phyloP scores from a whole-genome alignment of 2,888 invertebrate genomes.

The Atrina japonica region DNA sequence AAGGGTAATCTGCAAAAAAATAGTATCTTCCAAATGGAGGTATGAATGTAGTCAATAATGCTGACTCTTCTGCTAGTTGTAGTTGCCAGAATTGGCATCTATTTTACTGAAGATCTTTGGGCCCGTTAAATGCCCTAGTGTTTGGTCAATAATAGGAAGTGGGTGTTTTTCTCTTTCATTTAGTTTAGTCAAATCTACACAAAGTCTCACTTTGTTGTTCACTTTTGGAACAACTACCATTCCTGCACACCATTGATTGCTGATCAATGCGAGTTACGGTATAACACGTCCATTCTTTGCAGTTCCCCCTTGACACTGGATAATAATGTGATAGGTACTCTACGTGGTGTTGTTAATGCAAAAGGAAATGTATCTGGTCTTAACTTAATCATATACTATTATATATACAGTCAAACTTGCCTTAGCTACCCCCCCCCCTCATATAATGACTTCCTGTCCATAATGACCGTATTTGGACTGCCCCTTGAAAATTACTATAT shows the following conservation, averaged over 20 bases:
- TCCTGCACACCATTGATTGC: constrained; percentile 12
- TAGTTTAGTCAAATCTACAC: constrained; percentile 41
- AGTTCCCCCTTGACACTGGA: constrained; percentile 11
- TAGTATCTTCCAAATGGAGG: constrained; percentile 55
- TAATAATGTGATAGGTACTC: constrained; percentile 20
- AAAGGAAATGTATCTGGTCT: constrained; percentile 30
- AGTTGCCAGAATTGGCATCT: constrained; percentile 40
- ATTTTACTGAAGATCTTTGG: constrained; percentile 37
- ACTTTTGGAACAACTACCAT: constrained; percentile 19
- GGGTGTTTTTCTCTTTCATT: constrained; percentile 35
- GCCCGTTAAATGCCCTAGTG: constrained; percentile 35
- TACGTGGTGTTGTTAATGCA: constrained; percentile 9
- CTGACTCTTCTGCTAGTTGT: too few species aligned
- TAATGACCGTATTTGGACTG: too few species aligned
- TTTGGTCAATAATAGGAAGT: constrained; percentile 34
- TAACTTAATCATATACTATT: not conserved
- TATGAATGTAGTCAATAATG: constrained; percentile 54
- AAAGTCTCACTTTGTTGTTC: constrained; percentile 38
- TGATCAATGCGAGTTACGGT: not conserved
- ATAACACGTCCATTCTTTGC: constrained; percentile 12
- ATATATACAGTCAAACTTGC: too few species aligned
- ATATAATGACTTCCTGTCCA: too few species aligned
- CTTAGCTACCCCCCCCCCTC: too few species aligned
- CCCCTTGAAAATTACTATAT: too few species aligned
- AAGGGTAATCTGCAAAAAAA: constrained; percentile 53